Evolutionary conservation across 2,113 vertebrate genomes (phyloP), one percentile per base, ranked within the genome.

Genomic region (Anolis sagrei): DNA sequence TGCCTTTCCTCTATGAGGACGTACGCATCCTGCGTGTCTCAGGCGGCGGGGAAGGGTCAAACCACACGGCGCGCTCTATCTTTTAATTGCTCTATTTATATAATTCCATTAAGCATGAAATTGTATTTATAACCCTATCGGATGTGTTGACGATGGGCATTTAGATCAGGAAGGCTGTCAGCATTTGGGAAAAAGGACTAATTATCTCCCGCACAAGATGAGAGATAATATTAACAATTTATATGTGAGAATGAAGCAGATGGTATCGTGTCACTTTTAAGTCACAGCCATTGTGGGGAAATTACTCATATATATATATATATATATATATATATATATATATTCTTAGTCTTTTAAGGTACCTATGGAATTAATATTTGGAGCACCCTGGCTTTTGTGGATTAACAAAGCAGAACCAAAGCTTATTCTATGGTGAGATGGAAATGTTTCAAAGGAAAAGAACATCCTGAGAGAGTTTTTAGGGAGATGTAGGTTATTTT

Each of bases 101-200:
- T 82, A 86, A 78, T 91, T 90, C 92, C 86, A 93, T 92, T 93
- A 93, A 90, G 90, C 86, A 79, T 86, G 88, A 94, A 93, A 93
- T 94, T 84, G 85, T 92, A 89, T 93, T 95, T 93, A 91, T 90
- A 91, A 93, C 92, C 87, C 76, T 85, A 81, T 91, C 89, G 90
- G 89, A 88, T 85, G 89, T 83, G 73, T 92, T 51, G 81, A 76
- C 75, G 88, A 87, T 86, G 76, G 49, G 69, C 87, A 83, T 92
- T 83, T 86, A 90, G 88, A 81, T 91, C 83, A 85, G 87, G 91
- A 91, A 54, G 68, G 61, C 81, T 83, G 88, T 7, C 75, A 76
- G 39, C 86, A 89, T 69, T 62, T 76, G 91, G 87, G 89, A 91
- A 66, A 75, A 82, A 85, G 92, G 89, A 93, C 91, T 94, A 92